phyloP scores from a whole-genome alignment of 2,797 vertebrate genomes.

The Percopsis omiscomaycus region DNA sequence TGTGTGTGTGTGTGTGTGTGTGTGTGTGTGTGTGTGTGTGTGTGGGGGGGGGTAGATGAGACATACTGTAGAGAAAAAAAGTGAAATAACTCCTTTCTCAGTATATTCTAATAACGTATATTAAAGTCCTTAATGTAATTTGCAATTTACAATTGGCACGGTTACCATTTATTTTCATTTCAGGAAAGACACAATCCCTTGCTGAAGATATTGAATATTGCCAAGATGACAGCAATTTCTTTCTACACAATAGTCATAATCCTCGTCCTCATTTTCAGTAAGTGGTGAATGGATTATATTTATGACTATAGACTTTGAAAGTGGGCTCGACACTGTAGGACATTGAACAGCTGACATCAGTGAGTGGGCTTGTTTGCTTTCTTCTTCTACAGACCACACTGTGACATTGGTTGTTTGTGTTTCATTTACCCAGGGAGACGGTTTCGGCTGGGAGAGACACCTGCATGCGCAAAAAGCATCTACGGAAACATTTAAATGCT shows the following conservation, averaged over 20 bases:
- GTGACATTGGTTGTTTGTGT: constrained; percentile 17
- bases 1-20: background rate
- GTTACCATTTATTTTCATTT: constrained; percentile 26
- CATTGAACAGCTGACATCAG: background rate
- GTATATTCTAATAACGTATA: background rate
- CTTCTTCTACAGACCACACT: constrained; percentile 2
- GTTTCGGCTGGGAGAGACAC: background rate
- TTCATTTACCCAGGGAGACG: constrained; percentile 44
- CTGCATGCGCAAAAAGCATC: constrained; percentile 35
- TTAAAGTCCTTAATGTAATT: background rate
- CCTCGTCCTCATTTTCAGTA: constrained; percentile 52
- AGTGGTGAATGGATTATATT: constrained; percentile 43
- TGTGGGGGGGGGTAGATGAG: background rate
- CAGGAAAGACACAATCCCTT: constrained; percentile 33
- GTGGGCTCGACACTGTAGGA: background rate
- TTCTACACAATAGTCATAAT: constrained; percentile 39
- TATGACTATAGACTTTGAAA: constrained; percentile 35
- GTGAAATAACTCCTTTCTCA: background rate
- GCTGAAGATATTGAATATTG: constrained; percentile 36
- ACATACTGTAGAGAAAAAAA: background rate
- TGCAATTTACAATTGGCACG: constrained; percentile 1
- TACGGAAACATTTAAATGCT: constrained; percentile 36
- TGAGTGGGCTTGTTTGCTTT: constrained; percentile 8
- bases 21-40: background rate
- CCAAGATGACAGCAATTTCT: constrained; percentile 46